Percentiles rank a stretch among this genome's conserved stretches.
Conservation (phyloP, 2,888 invertebrate species). For the Eudemis profundana region DNA sequence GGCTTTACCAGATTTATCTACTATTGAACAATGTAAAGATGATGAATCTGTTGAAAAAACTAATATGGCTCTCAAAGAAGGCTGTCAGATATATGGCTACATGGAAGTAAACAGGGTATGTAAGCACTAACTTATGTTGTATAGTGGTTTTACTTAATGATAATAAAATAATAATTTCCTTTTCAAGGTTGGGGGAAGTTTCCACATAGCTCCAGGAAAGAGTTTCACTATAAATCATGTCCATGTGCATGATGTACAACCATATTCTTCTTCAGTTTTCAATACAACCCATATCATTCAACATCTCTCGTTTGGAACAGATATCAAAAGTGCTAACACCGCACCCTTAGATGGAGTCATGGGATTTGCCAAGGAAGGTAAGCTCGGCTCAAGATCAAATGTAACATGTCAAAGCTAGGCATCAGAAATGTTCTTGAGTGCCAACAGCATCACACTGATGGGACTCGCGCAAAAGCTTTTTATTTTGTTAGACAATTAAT, state of each 20-base stretch:
- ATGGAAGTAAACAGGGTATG: conserved; percentile 96
- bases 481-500: too few species aligned
- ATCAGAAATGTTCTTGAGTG: background rate
- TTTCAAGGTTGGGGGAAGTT: conserved; percentile 94
- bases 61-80: conserved; percentile 94
- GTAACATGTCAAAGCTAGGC: too few species aligned
- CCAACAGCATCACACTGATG: too few species aligned
- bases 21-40: conserved; percentile 96
- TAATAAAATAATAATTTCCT: conserved; percentile 50
- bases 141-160: background rate
- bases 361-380: conserved; percentile 92
- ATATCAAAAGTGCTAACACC: conserved; percentile 92
- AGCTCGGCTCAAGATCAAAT: too few species aligned
- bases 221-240: conserved; percentile 97
- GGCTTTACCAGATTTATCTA: conserved; percentile 92
- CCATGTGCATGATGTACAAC: conserved; percentile 98
- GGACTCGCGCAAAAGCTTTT: too few species aligned
- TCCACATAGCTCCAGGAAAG: conserved; percentile 98
- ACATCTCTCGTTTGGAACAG: conserved; percentile 96
- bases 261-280: conserved; percentile 93
- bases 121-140: conserved; percentile 27
- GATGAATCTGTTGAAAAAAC: conserved; percentile 91
- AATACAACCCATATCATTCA: conserved; percentile 95
- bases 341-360: conserved; percentile 94
- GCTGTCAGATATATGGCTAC: conserved; percentile 97